Percentiles rank a stretch among this genome's conserved stretches.
Conservation (phyloP, 2,797 vertebrate genomes). For the Enteromius argenteus region DNA sequence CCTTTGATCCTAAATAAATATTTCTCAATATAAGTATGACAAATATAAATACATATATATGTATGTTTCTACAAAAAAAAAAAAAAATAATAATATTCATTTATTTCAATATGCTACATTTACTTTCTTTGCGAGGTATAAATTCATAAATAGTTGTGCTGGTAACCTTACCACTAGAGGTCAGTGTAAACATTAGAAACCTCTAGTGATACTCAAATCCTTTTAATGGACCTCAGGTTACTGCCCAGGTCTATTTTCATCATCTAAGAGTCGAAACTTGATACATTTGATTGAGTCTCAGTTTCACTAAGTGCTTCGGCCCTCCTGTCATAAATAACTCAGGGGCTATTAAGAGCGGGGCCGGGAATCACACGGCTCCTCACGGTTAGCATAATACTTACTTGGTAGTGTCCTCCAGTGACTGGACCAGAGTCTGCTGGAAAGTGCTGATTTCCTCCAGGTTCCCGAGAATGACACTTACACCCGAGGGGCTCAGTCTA, state of each 20-base stretch:
- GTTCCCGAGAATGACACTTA: conserved; percentile 89
- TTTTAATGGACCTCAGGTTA: conserved; percentile 23
- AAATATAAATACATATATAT: too few relatives aligned
- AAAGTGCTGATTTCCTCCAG: conserved; percentile 96
- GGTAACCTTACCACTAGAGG: conserved; percentile 30
- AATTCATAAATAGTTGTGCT: neutral
- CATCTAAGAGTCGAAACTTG: conserved; percentile 17
- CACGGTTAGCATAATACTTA: conserved; percentile 74
- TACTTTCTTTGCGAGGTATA: neutral
- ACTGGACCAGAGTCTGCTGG: conserved; percentile 96
- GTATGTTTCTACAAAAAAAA: neutral
- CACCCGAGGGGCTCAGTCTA: conserved; percentile 86
- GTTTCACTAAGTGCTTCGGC: conserved; percentile 27
- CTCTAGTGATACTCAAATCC: neutral
- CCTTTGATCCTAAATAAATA: neutral
- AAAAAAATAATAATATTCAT: neutral
- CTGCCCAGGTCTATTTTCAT: conserved; percentile 33
- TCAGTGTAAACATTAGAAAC: conserved; percentile 31
- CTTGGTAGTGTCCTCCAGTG: conserved; percentile 97
- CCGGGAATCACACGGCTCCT: conserved; percentile 57
- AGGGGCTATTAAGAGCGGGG: neutral
- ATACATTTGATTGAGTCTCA: conserved; percentile 34
- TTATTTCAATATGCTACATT: neutral
- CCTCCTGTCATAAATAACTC: conserved; percentile 13
- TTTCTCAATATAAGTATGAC: too few relatives aligned